These are phyloP conservation scores for Amaurobius ferox DNA, from an alignment of 2,888 invertebrate genomes.

Conservation along the genomic window DNA sequence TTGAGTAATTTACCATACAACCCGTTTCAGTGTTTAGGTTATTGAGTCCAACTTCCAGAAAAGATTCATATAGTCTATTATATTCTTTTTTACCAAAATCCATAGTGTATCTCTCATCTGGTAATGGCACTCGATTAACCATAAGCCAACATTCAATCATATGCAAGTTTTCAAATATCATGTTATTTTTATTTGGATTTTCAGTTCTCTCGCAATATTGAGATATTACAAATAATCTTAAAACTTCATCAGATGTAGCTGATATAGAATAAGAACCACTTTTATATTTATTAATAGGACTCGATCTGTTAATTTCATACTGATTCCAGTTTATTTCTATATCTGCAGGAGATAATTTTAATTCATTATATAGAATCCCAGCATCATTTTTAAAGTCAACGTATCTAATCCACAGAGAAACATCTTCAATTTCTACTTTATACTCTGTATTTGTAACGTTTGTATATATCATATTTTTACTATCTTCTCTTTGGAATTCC, in stretches of 20 bases:
- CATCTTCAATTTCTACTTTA: background rate
- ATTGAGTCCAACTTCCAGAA: too few relatives aligned
- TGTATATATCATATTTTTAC: background rate
- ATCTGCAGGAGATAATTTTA: background rate
- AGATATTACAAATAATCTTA: background rate
- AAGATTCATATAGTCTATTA: too few relatives aligned
- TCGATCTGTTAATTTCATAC: background rate
- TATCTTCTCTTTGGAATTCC: constrained; percentile 6
- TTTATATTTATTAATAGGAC: background rate
- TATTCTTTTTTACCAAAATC: too few relatives aligned
- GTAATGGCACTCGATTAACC: background rate
- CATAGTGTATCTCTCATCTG: too few relatives aligned
- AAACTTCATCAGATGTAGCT: constrained; percentile 5
- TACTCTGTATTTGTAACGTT: background rate
- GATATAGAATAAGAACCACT: background rate
- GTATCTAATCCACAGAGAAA: background rate
- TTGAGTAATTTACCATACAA: too few relatives aligned
- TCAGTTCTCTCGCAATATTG: background rate
- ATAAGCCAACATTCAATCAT: constrained; percentile 5
- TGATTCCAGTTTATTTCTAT: constrained; percentile 11
- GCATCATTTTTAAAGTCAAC: constrained; percentile 6
- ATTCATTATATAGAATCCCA: background rate
- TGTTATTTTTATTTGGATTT: constrained; percentile 2
- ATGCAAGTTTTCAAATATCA: background rate
- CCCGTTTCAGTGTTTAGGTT: too few relatives aligned